Percentiles rank a stretch among this genome's conserved stretches.
phyloP scores from a whole-genome alignment of 2,113 vertebrate genomes.

The Orcinus orca region DNA sequence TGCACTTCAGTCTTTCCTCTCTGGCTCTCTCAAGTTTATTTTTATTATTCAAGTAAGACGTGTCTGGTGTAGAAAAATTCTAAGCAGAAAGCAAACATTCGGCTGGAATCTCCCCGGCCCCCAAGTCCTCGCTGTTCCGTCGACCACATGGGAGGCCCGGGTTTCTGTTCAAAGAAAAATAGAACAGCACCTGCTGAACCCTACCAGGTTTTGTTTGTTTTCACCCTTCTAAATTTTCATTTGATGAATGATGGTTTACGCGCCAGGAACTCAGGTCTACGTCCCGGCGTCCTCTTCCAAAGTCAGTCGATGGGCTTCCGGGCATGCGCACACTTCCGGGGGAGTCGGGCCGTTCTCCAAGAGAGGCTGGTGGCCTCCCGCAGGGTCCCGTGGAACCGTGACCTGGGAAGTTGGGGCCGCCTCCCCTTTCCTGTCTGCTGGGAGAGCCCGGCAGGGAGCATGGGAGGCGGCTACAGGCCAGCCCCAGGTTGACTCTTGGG shows the following conservation, averaged over 20 bases:
- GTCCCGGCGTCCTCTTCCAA: not conserved
- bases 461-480: not conserved
- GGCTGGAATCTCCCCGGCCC: fast-evolving
- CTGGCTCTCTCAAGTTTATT: not conserved
- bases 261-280: not conserved
- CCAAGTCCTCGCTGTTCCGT: not conserved
- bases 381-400: fast-evolving
- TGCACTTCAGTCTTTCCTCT: not conserved
- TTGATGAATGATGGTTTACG: not conserved
- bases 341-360: not conserved
- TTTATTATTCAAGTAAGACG: not conserved
- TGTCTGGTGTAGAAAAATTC: not conserved
- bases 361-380: not conserved
- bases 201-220: not conserved
- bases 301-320: not conserved
- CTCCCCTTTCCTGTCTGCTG: not conserved
- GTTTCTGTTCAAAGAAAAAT: not conserved
- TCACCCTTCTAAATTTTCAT: not conserved
- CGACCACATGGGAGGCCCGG: fast-evolving
- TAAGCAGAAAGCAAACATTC: not conserved
- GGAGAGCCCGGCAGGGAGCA: not conserved
- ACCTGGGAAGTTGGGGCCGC: not conserved
- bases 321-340: fast-evolving
- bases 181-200: not conserved
- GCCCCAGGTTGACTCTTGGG: not conserved